Percentiles rank a stretch among this genome's conserved stretches.
Evolutionary conservation across 2,888 invertebrate species (phyloP).

Genomic region (Leptopterna dolabrata): DNA sequence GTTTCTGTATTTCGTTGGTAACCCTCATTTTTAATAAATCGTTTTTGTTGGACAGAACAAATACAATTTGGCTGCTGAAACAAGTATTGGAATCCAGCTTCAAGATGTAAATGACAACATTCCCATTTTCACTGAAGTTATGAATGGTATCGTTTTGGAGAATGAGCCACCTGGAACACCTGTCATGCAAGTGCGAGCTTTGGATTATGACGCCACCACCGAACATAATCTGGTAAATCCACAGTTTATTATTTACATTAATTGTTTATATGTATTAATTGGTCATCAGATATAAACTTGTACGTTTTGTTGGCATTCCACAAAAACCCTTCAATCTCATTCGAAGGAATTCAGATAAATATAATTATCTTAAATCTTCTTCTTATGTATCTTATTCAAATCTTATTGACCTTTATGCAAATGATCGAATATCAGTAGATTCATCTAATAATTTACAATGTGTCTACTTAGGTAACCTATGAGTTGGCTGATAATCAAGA

Average conservation of each 20-base stretch:
- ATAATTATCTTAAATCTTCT: too few relatives aligned
- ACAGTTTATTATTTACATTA: too few relatives aligned
- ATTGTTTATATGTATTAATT: neutral
- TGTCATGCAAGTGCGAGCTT: constrained; percentile 88
- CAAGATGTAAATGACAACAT: constrained; percentile 92
- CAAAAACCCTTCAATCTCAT: too few relatives aligned
- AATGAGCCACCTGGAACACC: constrained; percentile 85
- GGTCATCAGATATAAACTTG: neutral
- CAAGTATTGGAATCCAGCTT: constrained; percentile 81
- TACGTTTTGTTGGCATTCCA: too few relatives aligned
- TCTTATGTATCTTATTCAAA: too few relatives aligned
- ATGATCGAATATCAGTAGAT: too few relatives aligned
- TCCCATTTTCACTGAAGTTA: constrained; percentile 84
- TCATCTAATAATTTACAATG: too few relatives aligned
- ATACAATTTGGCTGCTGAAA: constrained; percentile 82
- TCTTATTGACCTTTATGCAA: too few relatives aligned
- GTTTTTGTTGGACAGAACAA: constrained; percentile 72
- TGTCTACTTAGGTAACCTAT: constrained; percentile 73
- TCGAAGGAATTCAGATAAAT: too few relatives aligned
- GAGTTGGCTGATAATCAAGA: constrained; percentile 77
- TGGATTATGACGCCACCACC: constrained; percentile 86
- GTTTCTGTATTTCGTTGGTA: neutral
- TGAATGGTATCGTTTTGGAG: constrained; percentile 85
- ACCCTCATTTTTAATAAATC: neutral
- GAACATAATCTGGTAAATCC: constrained; percentile 77